Percentiles rank a stretch among this genome's conserved stretches.
These are phyloP conservation scores for Sphenopsis melanotis DNA, from an alignment of 2,797 vertebrate species.

Conservation along the genomic window DNA sequence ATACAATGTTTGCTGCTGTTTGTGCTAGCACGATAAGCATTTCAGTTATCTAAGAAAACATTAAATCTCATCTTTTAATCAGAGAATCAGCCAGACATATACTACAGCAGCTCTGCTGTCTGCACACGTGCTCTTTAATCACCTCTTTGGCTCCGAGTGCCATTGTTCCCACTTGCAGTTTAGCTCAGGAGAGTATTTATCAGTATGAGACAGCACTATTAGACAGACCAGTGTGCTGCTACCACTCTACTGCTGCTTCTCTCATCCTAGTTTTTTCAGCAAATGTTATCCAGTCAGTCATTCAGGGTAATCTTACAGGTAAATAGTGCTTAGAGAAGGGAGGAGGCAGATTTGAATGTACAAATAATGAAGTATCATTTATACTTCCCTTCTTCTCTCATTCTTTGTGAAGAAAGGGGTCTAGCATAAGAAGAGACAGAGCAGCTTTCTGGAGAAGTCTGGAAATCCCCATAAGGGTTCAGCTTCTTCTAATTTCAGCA, in stretches of 20 bases:
- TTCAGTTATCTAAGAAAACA: constrained; percentile 40
- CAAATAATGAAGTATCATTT: neutral
- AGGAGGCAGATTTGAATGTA: neutral
- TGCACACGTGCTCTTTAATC: neutral
- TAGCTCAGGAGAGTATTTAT: neutral
- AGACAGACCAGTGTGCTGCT: neutral
- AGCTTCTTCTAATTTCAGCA: neutral
- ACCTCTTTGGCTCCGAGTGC: neutral
- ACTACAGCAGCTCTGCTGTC: neutral
- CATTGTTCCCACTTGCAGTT: neutral
- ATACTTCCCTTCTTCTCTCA: neutral
- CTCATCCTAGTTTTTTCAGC: neutral
- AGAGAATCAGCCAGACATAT: neutral
- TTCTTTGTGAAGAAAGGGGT: neutral
- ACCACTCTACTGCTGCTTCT: neutral
- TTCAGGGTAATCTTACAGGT: neutral
- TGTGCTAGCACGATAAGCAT: neutral
- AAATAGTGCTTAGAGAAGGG: neutral
- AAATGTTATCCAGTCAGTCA: neutral
- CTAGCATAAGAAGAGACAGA: neutral
- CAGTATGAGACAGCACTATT: neutral
- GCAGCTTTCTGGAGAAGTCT: neutral
- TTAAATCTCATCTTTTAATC: constrained; percentile 31
- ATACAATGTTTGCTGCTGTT: neutral
- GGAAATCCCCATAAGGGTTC: constrained; percentile 27